phyloP scores from a whole-genome alignment of 1,140 invertebrate species.

The Gonatopus flavifemur region DNA sequence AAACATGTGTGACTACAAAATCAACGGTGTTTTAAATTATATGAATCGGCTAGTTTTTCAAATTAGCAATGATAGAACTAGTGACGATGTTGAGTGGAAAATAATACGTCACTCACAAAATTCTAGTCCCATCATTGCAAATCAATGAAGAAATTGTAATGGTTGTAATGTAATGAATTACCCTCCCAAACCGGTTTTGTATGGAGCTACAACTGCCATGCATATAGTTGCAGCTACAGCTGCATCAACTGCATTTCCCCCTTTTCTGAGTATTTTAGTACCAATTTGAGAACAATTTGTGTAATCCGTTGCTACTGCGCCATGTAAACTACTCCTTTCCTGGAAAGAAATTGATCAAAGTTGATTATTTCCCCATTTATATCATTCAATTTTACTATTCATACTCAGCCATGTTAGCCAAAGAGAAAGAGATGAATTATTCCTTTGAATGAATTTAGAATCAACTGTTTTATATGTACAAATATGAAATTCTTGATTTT shows the following conservation, averaged over 20 bases:
- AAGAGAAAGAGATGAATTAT: neutral
- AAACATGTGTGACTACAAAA: conserved; percentile 2
- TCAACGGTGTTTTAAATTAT: neutral
- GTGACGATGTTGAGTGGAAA: neutral
- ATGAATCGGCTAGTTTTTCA: too few relatives aligned
- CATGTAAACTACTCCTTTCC: conserved; percentile 62
- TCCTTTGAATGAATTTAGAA: too few relatives aligned
- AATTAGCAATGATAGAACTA: conserved; percentile 1
- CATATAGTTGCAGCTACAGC: conserved; percentile 69
- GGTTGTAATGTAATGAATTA: conserved; percentile 53
- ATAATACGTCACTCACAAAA: neutral
- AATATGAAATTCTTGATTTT: too few relatives aligned
- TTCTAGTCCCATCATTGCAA: conserved; percentile 3
- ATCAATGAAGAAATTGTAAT: conserved; percentile 5
- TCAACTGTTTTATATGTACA: too few relatives aligned
- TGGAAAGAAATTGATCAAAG: conserved; percentile 17
- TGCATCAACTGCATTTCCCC: conserved; percentile 72
- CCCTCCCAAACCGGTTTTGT: conserved; percentile 72
- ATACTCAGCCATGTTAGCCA: too few relatives aligned
- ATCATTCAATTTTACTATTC: too few relatives aligned
- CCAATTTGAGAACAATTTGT: conserved; percentile 73
- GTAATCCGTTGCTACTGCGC: conserved; percentile 73
- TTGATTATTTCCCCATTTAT: conserved; percentile 5
- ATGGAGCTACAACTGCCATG: conserved; percentile 67
- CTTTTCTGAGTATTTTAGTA: conserved; percentile 64